Evolutionary conservation across 2,888 invertebrate genomes (phyloP).

Genomic region (Griposia aprilina): DNA sequence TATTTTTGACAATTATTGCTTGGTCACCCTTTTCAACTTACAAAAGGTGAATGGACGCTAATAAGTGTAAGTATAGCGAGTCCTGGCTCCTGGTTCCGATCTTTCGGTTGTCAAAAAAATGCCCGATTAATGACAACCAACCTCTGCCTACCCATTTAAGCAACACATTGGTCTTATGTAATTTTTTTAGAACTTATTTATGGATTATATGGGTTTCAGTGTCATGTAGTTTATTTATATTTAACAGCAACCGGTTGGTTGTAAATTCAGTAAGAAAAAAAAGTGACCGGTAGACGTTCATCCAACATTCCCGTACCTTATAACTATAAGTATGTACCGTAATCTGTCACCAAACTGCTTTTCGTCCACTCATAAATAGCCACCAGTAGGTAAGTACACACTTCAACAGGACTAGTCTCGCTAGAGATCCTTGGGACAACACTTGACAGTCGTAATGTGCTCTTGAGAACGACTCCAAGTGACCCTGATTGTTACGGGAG

Average conservation of each 20-base stretch:
- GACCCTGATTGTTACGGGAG: constrained; percentile 61
- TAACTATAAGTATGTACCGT: not conserved
- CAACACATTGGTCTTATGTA: not conserved
- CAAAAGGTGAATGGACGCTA: not conserved
- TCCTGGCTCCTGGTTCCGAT: not conserved
- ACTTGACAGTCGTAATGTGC: constrained; percentile 62
- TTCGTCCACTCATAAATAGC: constrained; percentile 28
- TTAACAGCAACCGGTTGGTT: not conserved
- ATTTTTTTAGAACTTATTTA: too few species aligned
- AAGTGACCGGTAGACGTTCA: not conserved
- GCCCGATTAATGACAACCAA: too few species aligned
- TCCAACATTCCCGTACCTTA: not conserved
- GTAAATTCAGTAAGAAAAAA: not conserved
- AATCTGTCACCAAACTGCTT: not conserved
- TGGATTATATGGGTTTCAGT: too few species aligned
- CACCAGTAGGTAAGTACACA: constrained; percentile 26
- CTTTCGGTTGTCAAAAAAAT: not conserved
- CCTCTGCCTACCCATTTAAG: not conserved
- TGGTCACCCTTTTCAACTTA: not conserved
- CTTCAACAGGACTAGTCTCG: constrained; percentile 33
- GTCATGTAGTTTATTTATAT: not conserved
- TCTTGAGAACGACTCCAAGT: constrained; percentile 55
- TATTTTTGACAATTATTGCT: not conserved
- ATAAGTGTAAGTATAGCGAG: not conserved
- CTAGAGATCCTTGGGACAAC: constrained; percentile 24